These are phyloP conservation scores for Monarcha castaneiventris DNA, from an alignment of 2,113 vertebrate genomes.

Conservation along the genomic window DNA sequence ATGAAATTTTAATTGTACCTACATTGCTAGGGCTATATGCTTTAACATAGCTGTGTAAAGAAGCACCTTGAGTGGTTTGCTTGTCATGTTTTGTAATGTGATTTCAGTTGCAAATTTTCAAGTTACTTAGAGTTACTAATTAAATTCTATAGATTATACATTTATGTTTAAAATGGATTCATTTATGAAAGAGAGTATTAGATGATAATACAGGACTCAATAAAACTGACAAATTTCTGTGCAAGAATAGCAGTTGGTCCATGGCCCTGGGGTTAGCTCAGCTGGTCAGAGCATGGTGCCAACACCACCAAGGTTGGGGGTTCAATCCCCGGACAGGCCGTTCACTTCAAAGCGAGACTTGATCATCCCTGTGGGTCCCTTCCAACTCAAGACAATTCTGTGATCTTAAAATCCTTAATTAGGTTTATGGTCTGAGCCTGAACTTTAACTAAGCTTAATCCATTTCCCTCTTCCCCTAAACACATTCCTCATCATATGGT, in stretches of 20 bases:
- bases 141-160: background rate
- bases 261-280: background rate
- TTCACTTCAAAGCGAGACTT: background rate
- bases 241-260: background rate
- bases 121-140: background rate
- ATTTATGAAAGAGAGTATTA: background rate
- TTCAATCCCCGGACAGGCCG: fast-evolving
- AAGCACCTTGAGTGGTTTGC: background rate
- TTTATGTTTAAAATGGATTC: background rate
- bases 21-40: background rate
- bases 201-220: background rate
- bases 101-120: background rate
- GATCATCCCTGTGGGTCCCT: background rate
- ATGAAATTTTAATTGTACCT: background rate
- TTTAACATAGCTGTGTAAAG: background rate
- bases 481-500: fast-evolving
- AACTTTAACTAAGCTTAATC: background rate
- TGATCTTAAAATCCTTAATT: background rate
- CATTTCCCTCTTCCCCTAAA: background rate
- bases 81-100: background rate
- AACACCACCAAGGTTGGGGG: background rate
- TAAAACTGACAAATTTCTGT: background rate
- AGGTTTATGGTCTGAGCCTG: background rate
- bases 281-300: background rate
- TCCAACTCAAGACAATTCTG: background rate